Conservation (phyloP, 2,113 vertebrate genomes). For the Terrapene triunguis region DNA sequence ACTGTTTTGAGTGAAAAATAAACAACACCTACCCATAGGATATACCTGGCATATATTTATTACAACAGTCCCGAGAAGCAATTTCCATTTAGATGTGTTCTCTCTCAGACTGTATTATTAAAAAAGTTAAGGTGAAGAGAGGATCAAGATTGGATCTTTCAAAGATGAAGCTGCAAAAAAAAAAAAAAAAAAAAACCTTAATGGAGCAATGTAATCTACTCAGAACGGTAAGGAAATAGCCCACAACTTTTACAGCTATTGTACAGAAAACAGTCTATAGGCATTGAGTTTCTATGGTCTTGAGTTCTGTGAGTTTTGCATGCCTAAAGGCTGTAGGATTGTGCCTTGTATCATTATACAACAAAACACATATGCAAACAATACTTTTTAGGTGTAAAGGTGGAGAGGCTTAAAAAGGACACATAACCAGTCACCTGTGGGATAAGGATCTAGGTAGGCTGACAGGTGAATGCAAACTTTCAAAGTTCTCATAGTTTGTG, state of each 20-base stretch:
- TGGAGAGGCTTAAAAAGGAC: not conserved
- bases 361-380: not conserved
- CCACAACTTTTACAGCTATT: not conserved
- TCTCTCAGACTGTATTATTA: not conserved
- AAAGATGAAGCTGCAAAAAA: not conserved
- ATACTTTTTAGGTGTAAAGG: not conserved
- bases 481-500: not conserved
- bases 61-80: not conserved
- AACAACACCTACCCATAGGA: not conserved
- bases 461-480: not conserved
- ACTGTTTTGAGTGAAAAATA: not conserved
- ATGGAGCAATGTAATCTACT: not conserved
- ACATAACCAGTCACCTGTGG: not conserved
- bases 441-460: not conserved
- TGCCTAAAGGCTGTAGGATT: not conserved
- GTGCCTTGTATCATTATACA: not conserved
- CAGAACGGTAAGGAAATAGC: not conserved
- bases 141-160: not conserved
- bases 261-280: not conserved
- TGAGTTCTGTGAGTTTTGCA: not conserved
- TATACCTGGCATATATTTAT: not conserved
- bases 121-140: not conserved
- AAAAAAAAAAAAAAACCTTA: not conserved
- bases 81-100: conserved; percentile 43
- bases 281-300: not conserved